A percentile compares a stretch with the other conserved stretches of the same genome.
Evolutionary conservation across 2,888 invertebrate genomes (phyloP).

Genomic region (Stegophylla sp.): DNA sequence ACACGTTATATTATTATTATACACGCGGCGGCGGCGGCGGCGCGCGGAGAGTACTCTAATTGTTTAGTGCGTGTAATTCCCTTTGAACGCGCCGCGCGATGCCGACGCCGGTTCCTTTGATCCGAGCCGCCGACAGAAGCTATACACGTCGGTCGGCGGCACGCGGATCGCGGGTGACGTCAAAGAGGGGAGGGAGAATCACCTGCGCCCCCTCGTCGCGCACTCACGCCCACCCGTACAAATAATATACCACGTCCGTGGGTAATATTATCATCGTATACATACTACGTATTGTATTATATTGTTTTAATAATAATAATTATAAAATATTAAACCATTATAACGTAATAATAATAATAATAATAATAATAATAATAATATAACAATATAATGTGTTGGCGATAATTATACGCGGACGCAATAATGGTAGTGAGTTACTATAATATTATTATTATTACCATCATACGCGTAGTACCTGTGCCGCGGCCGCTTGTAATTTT

Average conservation of each 20-base stretch:
- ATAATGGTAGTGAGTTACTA: no score
- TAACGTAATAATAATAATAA: no score
- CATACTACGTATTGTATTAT: no score
- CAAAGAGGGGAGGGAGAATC: conserved; percentile 8
- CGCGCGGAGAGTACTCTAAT: conserved; percentile 46
- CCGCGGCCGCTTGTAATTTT: no score
- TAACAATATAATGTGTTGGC: no score
- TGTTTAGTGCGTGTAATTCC: conserved; percentile 47
- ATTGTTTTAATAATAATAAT: conserved; percentile 23
- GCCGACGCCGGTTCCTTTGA: conserved; percentile 25
- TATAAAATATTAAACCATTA: no score
- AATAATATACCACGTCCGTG: conserved; percentile 3
- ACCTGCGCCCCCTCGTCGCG: conserved; percentile 18
- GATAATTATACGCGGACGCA: no score
- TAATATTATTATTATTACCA: neutral
- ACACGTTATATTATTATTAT: neutral
- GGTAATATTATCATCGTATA: no score
- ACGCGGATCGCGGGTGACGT: conserved; percentile 18
- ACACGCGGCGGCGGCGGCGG: no score
- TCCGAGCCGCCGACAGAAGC: conserved; percentile 48
- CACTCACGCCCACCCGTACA: neutral
- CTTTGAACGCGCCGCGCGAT: conserved; percentile 46
- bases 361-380: no score
- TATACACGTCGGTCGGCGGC: neutral
- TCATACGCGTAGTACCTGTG: neutral